Percentiles rank a stretch among this genome's conserved stretches.
Evolutionary conservation across 1,140 invertebrate species (phyloP).

Genomic region (Agrilus planipennis): DNA sequence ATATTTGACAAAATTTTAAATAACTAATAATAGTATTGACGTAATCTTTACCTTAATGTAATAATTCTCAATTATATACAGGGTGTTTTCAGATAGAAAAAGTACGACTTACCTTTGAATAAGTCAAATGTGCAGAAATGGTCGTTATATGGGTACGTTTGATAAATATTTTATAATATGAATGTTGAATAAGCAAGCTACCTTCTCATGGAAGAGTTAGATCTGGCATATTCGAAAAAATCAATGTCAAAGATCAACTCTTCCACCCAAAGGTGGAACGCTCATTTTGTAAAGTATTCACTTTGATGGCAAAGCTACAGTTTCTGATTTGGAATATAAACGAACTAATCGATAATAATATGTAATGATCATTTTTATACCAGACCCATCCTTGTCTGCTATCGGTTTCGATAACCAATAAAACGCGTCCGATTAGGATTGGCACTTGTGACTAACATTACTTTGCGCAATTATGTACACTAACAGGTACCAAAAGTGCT

Average conservation of each 20-base stretch:
- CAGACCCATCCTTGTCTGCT: background rate
- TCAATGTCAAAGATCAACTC: constrained; percentile 24
- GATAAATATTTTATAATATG: background rate
- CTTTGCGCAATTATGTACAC: too few relatives aligned
- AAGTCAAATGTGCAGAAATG: background rate
- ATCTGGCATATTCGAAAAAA: constrained; percentile 25
- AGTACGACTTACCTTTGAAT: too few relatives aligned
- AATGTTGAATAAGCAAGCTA: constrained; percentile 7
- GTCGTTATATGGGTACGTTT: background rate
- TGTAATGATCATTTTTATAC: constrained; percentile 2
- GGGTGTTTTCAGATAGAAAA: too few relatives aligned
- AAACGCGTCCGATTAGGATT: too few relatives aligned
- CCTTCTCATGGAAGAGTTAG: constrained; percentile 31
- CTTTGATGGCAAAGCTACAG: background rate
- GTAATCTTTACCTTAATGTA: too few relatives aligned
- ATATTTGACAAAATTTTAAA: too few relatives aligned
- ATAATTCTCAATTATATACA: too few relatives aligned
- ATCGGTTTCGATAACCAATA: constrained; percentile 3
- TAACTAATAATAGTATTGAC: too few relatives aligned
- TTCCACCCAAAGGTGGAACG: constrained; percentile 23
- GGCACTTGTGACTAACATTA: too few relatives aligned
- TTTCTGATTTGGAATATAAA: background rate
- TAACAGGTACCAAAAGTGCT: too few relatives aligned
- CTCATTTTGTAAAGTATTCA: constrained; percentile 7
- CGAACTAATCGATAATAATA: background rate